Conservation (phyloP, 2,797 vertebrate genomes). For the Lophotriccus pileatus region DNA sequence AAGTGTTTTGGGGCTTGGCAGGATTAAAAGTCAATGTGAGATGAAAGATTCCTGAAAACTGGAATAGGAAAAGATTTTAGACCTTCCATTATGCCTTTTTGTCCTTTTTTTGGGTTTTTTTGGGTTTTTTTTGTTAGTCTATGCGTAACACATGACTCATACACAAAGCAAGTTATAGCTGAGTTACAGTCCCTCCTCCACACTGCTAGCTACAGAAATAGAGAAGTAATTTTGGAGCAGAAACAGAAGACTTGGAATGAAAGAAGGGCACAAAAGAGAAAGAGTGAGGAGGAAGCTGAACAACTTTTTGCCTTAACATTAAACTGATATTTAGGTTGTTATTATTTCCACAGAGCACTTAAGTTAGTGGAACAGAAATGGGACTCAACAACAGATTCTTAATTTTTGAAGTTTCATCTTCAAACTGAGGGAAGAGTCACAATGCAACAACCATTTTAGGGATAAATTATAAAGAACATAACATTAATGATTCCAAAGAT, state of each 20-base stretch:
- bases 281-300: not conserved
- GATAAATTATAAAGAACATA: not conserved
- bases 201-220: not conserved
- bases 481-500: not conserved
- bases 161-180: not conserved
- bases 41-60: not conserved
- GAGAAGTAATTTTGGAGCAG: not conserved
- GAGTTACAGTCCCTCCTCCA: not conserved
- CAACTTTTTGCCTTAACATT: not conserved
- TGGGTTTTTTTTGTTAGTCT: not conserved
- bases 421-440: not conserved
- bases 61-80: not conserved
- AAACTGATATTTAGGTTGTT: not conserved
- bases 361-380: not conserved
- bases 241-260: not conserved
- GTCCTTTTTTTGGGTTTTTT: too few species aligned
- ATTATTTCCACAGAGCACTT: not conserved
- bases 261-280: not conserved
- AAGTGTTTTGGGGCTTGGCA: rapidly evolving
- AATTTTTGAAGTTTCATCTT: not conserved
- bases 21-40: not conserved
- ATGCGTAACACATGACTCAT: not conserved
- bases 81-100: not conserved
- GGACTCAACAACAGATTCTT: not conserved
- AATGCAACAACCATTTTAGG: not conserved